These are phyloP conservation scores for Cartodere bifasciata DNA, from an alignment of 2,888 invertebrate genomes.

Conservation along the genomic window DNA sequence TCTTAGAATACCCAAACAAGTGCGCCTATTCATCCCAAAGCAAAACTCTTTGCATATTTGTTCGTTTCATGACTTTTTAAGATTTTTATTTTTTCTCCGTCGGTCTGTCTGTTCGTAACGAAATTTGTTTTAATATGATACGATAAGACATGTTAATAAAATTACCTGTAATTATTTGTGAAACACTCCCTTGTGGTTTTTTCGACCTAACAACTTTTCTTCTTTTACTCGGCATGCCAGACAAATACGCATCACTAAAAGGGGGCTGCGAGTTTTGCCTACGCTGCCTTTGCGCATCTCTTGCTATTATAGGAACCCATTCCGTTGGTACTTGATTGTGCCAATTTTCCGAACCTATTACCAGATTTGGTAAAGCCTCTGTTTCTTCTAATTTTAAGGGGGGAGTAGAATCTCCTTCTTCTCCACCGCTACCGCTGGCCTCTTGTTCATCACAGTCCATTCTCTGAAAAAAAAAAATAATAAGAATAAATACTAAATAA, in stretches of 20 bases:
- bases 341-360: conserved; percentile 46
- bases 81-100: too few relatives aligned
- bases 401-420: conserved; percentile 15
- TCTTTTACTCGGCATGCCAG: conserved; percentile 80
- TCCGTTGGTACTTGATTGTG: conserved; percentile 50
- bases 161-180: conserved; percentile 33
- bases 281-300: conserved; percentile 64
- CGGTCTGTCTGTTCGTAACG: too few relatives aligned
- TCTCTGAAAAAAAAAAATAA: too few relatives aligned
- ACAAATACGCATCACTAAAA: conserved; percentile 82
- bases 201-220: conserved; percentile 54
- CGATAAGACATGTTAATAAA: too few relatives aligned
- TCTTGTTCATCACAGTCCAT: conserved; percentile 40
- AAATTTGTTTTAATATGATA: too few relatives aligned
- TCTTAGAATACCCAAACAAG: too few relatives aligned
- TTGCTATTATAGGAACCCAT: conserved; percentile 81
- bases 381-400: conserved; percentile 21
- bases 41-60: too few relatives aligned
- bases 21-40: too few relatives aligned
- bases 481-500: too few relatives aligned
- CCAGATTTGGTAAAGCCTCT: conserved; percentile 39
- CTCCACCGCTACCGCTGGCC: conserved; percentile 21
- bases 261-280: conserved; percentile 43
- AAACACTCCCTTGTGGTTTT: conserved; percentile 30
- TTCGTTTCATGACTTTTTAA: too few relatives aligned